Percentiles rank a stretch among this genome's conserved stretches.
Conservation (phyloP, 2,113 vertebrate species). For the Salvelinus sp. region DNA sequence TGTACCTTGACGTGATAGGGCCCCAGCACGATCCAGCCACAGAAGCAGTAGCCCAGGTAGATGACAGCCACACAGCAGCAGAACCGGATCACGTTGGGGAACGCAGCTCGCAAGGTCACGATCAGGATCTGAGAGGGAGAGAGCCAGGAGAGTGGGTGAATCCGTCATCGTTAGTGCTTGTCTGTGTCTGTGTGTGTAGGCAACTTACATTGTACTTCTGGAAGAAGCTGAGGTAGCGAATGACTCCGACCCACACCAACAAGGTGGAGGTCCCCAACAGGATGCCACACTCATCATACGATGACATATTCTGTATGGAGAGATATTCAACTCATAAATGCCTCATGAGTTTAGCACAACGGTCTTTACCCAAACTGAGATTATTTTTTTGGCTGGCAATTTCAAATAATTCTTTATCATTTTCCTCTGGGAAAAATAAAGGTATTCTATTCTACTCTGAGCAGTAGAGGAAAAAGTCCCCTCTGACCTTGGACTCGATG, state of each 20-base stretch:
- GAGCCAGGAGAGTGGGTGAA: neutral
- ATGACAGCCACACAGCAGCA: conserved; percentile 93
- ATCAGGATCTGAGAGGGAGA: conserved; percentile 84
- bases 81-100: conserved; percentile 94
- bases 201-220: conserved; percentile 93
- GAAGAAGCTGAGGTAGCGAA: conserved; percentile 95
- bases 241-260: conserved; percentile 94
- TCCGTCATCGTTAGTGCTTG: neutral
- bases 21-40: conserved; percentile 95
- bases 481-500: conserved; percentile 87
- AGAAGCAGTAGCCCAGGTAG: conserved; percentile 96
- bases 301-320: conserved; percentile 80
- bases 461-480: neutral
- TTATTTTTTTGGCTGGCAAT: no score
- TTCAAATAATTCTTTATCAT: no score
- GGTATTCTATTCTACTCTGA: neutral
- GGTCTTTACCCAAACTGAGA: no score
- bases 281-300: conserved; percentile 90
- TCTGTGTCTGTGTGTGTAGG: neutral
- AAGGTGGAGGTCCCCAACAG: conserved; percentile 91
- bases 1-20: conserved; percentile 93
- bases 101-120: conserved; percentile 83
- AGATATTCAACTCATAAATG: neutral
- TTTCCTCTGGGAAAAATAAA: no score
- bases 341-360: no score